These are phyloP conservation scores for Campylorhamphus procurvoides DNA, from an alignment of 2,113 vertebrate species.

Conservation along the genomic window DNA sequence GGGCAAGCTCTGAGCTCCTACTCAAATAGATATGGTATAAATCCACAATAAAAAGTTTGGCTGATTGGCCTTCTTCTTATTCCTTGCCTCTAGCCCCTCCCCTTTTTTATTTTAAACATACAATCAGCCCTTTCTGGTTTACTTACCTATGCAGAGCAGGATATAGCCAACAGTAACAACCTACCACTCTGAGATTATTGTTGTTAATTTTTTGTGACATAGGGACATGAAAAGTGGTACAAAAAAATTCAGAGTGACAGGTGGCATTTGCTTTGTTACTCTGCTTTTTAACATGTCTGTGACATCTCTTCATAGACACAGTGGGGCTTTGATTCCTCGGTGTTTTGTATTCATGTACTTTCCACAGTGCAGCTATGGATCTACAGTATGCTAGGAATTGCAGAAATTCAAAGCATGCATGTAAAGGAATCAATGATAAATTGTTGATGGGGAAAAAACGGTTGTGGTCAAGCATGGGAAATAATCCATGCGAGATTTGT, in stretches of 20 bases:
- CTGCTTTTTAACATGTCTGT: slow-evolving; percentile 9
- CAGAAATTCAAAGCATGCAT: slow-evolving; percentile 64
- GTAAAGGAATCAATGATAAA: slow-evolving; percentile 39
- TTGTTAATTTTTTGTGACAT: slow-evolving; percentile 3
- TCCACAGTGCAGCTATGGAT: slow-evolving; percentile 5
- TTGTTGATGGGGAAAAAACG: slow-evolving; percentile 33
- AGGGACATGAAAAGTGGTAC: slow-evolving; percentile 17
- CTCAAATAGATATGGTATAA: not conserved
- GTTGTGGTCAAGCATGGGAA: slow-evolving; percentile 36
- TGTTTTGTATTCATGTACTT: slow-evolving; percentile 58
- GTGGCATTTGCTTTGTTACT: slow-evolving; percentile 61
- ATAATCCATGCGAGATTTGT: slow-evolving; percentile 9
- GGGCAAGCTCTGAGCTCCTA: not conserved
- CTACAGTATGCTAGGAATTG: slow-evolving; percentile 54
- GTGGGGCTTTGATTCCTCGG: slow-evolving; percentile 19
- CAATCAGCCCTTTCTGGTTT: not conserved
- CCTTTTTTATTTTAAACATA: not conserved
- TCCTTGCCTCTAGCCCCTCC: not conserved
- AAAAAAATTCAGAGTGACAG: slow-evolving; percentile 46
- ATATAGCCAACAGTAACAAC: not conserved
- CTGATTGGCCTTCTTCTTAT: not conserved
- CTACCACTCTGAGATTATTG: not conserved
- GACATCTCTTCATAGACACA: slow-evolving; percentile 34
- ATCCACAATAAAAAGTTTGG: not conserved
- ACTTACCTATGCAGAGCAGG: not conserved